Evolutionary conservation across 2,113 vertebrate genomes (phyloP).

Genomic region (Syngnathoides biaculeatus): DNA sequence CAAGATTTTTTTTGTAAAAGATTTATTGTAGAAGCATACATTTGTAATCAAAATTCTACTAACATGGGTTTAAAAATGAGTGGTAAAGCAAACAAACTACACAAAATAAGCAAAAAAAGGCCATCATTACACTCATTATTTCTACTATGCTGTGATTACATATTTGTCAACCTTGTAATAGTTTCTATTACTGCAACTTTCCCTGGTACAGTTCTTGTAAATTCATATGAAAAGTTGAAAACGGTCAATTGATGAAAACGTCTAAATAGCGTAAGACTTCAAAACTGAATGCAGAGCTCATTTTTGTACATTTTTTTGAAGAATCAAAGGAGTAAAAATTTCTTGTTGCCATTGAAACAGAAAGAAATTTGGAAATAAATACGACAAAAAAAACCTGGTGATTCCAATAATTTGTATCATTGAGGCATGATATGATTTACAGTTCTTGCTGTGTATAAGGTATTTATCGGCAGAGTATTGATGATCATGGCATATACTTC

Average conservation of each 20-base stretch:
- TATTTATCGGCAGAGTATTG: not conserved
- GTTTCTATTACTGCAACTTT: not conserved
- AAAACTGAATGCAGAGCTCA: not conserved
- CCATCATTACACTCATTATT: not conserved
- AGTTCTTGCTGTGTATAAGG: not conserved
- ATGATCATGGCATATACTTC: slow-evolving; percentile 72
- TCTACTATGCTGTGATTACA: not conserved
- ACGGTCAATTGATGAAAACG: not conserved
- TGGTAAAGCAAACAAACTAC: not conserved
- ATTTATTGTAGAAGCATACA: not conserved
- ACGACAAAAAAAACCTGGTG: not conserved
- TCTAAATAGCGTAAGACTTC: not conserved
- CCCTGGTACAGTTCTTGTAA: not conserved
- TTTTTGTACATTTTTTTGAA: not conserved
- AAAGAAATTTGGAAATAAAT: not conserved
- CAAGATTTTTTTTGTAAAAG: no score
- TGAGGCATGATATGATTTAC: not conserved
- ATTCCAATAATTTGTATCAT: not conserved
- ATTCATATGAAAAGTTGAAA: not conserved
- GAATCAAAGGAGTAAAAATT: not conserved
- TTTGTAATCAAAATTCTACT: not conserved
- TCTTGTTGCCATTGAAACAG: not conserved
- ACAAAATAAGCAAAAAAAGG: not conserved
- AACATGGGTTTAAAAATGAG: not conserved
- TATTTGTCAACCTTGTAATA: not conserved